Base-by-base conservation (phyloP, 2,797 vertebrate genomes). In the Danio kyathit region DNA sequence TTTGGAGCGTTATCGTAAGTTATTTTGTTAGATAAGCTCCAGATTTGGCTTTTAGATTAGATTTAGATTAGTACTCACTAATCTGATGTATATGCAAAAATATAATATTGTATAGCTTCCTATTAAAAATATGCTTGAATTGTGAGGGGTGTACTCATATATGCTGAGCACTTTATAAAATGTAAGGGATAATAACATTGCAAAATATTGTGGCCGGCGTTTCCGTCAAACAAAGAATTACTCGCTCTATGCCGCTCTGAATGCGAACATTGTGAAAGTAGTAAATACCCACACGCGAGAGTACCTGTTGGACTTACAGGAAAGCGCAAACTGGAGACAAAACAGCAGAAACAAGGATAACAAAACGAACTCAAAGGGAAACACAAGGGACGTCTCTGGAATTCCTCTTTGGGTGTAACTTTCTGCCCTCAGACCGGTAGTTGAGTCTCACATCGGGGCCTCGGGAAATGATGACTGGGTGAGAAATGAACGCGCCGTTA, bases 371-470 rank as follows among this genome's bases (percentile, higher is more conserved):
- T 8, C 29, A 13, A 61, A 85, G 44, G 49, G 90, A 87, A 89
- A 88, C 86, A 84, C 65, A 80, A 75, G 76, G 86, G 52, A 82
- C 67, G 29, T 54, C 60, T 74, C 74, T 60, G 77, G 84, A 79
- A 85, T 72, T 43, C 76, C 40, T 74, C 57, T 76, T 69, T 74
- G 81, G 90, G 88, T 83, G 86, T 94, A 88, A 88, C 86, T 87
- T 87, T 84, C 14, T 79, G 83, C 85, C 71, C 70, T 66, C 69
- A 79, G 77, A 84, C 88, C 89, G 87, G 88, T 79, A 88, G 83
- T 85, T 76, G 82, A 88, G 76, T 75, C 89, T 83, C 89, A 86
- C 87, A 89, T 78, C 86, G 83, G 87, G 90, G 88, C 87, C 90
- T 87, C 84, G 85, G 84, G 82, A 84, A 74, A 87, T 82, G 91